phyloP scores from a whole-genome alignment of 1,140 invertebrate genomes.

The Danaus melanippus region DNA sequence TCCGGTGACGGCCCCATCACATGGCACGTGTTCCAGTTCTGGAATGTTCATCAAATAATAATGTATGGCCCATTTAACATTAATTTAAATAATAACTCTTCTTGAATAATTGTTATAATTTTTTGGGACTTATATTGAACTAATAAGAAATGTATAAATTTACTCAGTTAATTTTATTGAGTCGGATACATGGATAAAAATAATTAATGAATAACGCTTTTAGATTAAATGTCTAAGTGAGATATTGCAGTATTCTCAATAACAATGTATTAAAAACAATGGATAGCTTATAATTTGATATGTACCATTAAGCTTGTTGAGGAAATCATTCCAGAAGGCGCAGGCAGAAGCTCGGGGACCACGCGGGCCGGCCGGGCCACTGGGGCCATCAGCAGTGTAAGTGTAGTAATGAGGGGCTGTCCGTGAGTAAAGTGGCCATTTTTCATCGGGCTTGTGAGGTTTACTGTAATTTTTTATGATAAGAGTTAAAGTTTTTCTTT shows the following conservation, averaged over 20 bases:
- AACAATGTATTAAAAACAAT: no score
- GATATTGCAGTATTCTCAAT: no score
- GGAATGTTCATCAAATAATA: constrained; percentile 16
- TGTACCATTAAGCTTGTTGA: constrained; percentile 85
- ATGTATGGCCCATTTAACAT: no score
- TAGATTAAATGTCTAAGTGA: no score
- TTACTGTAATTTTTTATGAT: constrained; percentile 75
- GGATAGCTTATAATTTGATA: constrained; percentile 1
- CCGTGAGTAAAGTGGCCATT: constrained; percentile 91
- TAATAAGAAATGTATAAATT: no score
- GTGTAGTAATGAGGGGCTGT: constrained; percentile 90
- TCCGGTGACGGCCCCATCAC: constrained; percentile 73
- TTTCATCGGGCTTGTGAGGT: constrained; percentile 83
- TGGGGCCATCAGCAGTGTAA: constrained; percentile 84
- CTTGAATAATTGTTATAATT: no score
- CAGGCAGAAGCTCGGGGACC: constrained; percentile 90
- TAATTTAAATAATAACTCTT: no score
- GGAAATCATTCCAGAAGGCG: constrained; percentile 96
- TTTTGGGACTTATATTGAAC: no score
- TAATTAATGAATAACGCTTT: no score
- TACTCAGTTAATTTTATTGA: no score
- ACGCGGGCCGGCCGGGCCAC: constrained; percentile 78
- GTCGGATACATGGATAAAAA: no score
- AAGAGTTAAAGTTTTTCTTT: background rate
- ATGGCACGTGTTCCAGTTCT: constrained; percentile 73